Percentiles rank a stretch among this genome's conserved stretches.
Evolutionary conservation across 2,888 invertebrate genomes (phyloP).

Genomic region (Acronicta aceris): DNA sequence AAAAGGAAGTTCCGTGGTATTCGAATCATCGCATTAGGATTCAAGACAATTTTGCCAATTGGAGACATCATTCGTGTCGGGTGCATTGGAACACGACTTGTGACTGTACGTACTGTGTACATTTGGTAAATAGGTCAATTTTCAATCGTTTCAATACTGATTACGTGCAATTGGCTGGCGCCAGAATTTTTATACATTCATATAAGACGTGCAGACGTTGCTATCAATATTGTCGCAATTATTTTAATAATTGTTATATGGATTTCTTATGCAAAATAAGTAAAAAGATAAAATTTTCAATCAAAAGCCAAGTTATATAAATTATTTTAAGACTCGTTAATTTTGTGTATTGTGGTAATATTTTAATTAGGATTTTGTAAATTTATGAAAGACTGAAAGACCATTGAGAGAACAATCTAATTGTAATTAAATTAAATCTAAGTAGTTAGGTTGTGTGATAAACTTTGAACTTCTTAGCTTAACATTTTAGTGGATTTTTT

Average conservation of each 20-base stretch:
- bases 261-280: too few relatives aligned
- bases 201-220: not conserved
- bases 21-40: constrained; percentile 79
- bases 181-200: constrained; percentile 22
- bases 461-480: constrained; percentile 8
- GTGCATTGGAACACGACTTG: constrained; percentile 82
- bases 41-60: constrained; percentile 78
- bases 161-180: constrained; percentile 20
- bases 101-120: constrained; percentile 83
- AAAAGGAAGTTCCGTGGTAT: constrained; percentile 84
- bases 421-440: constrained; percentile 1
- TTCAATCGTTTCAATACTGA: constrained; percentile 32
- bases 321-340: too few relatives aligned
- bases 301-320: too few relatives aligned
- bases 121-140: constrained; percentile 39
- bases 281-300: too few relatives aligned
- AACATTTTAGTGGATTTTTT: constrained; percentile 13
- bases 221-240: too few relatives aligned
- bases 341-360: too few relatives aligned
- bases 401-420: constrained; percentile 41
- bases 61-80: constrained; percentile 77
- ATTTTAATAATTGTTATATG: too few relatives aligned
- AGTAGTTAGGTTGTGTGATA: constrained; percentile 10
- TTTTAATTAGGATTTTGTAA: not conserved
- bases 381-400: constrained; percentile 30